Base-by-base conservation (phyloP, 2,797 vertebrate genomes). In the Austrolebias charrua region DNA sequence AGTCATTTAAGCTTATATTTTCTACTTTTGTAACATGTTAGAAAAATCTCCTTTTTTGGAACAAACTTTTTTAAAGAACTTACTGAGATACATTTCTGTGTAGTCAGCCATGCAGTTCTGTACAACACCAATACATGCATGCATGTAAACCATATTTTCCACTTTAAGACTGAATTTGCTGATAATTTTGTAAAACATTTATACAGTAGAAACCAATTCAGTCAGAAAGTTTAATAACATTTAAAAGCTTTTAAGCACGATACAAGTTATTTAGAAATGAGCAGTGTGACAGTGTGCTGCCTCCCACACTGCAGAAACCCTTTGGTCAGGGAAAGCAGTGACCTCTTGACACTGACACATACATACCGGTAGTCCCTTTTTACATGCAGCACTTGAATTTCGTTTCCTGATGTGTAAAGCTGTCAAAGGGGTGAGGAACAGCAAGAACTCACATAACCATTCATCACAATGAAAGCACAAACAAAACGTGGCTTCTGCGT, bases 321-420 rank as follows among this genome's bases (percentile, higher is more conserved):
- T 52, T 31, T 60, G 65, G 70, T 77, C 61, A 67, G 75, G 73
- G 79, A 62, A 84, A 68, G 10, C 1, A n/a, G 13, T 56, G 83
- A 86, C 80, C 85, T 53, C 55, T 65, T 78, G 81, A 87, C 86
- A 82, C 48, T n/a, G 20, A 40, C 57, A 54, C 43, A 59, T 55
- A 63, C 77, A 79, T 53, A n/a, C n/a, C n/a, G n/a, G n/a, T n/a
- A 66, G 82, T 80, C 88, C 70, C 60, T 81, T 81, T 90, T 90
- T 88, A 77, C 89, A 88, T 42, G 51, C 55, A 78, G 75, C 69
- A 69, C 82, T 88, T 89, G 87, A 91, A 90, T 92, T 92, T 91
- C 76, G 59, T 87, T 74, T 78, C 73, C 72, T 71, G 66, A 84
- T 83, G 82, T 79, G 78, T 73, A 60, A 71, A 80, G 54, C 49